Evolutionary conservation across 1,140 invertebrate species (phyloP).

Genomic region (Drosophila tristis): DNA sequence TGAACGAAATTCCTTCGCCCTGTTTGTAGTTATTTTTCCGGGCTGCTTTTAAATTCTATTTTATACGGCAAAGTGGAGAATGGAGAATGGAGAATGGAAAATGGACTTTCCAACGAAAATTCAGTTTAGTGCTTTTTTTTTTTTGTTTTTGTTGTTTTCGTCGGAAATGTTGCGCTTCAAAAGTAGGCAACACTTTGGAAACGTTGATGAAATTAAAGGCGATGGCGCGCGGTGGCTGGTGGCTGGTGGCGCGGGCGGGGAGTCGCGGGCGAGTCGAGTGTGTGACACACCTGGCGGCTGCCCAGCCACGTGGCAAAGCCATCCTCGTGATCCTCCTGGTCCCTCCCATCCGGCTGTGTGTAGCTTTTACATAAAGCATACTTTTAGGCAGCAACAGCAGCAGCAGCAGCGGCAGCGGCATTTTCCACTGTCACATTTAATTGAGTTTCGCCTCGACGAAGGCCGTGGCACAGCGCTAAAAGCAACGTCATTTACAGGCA

Average conservation of each 20-base stretch:
- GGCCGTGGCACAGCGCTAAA: constrained; percentile 54
- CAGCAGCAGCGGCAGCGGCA: constrained; percentile 18
- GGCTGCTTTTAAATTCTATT: too few species aligned
- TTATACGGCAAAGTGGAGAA: too few species aligned
- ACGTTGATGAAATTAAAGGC: constrained; percentile 45
- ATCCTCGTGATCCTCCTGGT: neutral
- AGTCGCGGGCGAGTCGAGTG: too few species aligned
- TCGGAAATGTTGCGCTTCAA: neutral
- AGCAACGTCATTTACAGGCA: constrained; percentile 72
- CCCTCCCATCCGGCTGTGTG: neutral
- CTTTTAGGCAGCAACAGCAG: constrained; percentile 63
- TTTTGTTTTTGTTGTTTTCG: neutral
- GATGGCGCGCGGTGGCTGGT: too few species aligned
- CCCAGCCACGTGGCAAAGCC: neutral
- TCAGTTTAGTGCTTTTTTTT: neutral
- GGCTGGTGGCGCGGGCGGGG: too few species aligned
- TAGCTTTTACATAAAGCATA: constrained; percentile 65
- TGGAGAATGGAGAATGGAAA: constrained; percentile 7
- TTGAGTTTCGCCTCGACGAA: constrained; percentile 68
- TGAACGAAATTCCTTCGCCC: too few species aligned
- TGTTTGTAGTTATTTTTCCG: too few species aligned
- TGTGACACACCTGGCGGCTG: constrained; percentile 17
- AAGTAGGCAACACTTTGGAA: constrained; percentile 34
- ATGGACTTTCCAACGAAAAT: neutral
- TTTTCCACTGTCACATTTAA: constrained; percentile 82